Base-by-base conservation (phyloP, 2,113 vertebrate species). In the Corythaixoides concolor region DNA sequence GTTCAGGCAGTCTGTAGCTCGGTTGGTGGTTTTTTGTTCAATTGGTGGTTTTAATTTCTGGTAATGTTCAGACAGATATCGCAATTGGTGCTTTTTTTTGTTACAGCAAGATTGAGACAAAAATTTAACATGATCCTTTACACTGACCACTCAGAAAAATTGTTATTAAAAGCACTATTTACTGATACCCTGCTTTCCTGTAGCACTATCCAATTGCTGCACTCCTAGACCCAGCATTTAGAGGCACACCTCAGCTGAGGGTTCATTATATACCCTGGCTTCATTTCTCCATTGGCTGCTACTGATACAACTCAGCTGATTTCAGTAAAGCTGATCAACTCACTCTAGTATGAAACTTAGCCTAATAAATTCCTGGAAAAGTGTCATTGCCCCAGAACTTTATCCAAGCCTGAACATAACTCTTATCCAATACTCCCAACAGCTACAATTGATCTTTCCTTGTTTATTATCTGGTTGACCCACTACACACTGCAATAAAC, bases 171-270 rank as follows among this genome's bases (percentile, higher is more conserved):
- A 63, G 5, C 15, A n/a, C 6, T 66, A 19, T 55, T 90, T 74
- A 59, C 50, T 3, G 3, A 15, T 2, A 62, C 4, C 1, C 22
- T 52, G 4, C 16, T 55, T 69, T 70, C n/a, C 75, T 26, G 8
- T 18, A 5, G 5, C 32, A 80, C 12, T 4, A 1, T 14, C 22
- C 14, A 3, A 24, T 18, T 37, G 0, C 17, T 33, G 1, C 1
- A 2, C 11, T 35, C 47, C 15, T 33, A 85, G 24, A 19, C 3
- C 7, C 37, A 35, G 16, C 6, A 18, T 11, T 3, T 0, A 20
- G 9, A 73, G 5, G 1, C 9, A 37, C 2, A 70, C 3, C 13
- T 64, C 28, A 39, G 8, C 21, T 63, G 22, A 68, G n/a, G 14
- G 30, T 60, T 72, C 23, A 11, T 80, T 94, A 26, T 89, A 58